Conservation (phyloP, 2,113 vertebrate species). For the Rissa tridactyla region DNA sequence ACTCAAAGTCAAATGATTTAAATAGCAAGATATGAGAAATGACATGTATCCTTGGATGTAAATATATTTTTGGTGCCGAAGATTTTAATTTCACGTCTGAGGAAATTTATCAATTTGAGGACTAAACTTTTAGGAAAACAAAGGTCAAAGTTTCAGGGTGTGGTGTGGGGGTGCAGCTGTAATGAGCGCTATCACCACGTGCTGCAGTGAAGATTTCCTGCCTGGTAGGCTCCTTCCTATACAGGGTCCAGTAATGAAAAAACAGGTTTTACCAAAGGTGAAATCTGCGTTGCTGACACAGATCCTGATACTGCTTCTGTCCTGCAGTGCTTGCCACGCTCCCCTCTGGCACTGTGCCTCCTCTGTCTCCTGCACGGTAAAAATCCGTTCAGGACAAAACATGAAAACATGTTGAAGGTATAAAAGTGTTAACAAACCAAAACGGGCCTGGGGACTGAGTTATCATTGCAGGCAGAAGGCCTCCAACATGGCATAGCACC, state of each 20-base stretch:
- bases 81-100: constrained; percentile 73
- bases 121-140: constrained; percentile 45
- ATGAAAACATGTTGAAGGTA: not conserved
- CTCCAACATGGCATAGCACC: not conserved
- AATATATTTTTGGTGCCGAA: constrained; percentile 70
- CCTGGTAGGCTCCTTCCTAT: not conserved
- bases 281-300: constrained; percentile 27
- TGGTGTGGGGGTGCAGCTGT: not conserved
- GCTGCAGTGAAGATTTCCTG: not conserved
- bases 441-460: not conserved
- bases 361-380: not conserved
- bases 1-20: constrained; percentile 78
- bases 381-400: not conserved
- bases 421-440: not conserved
- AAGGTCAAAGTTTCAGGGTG: not conserved
- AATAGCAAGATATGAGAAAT: constrained; percentile 74
- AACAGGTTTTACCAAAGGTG: not conserved
- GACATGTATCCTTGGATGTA: constrained; percentile 74
- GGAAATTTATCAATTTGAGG: constrained; percentile 56
- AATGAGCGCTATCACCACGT: not conserved
- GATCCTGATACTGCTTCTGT: not conserved
- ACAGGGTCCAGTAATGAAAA: not conserved
- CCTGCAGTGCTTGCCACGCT: not conserved
- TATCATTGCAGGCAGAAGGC: not conserved
- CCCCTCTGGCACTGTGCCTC: not conserved